Evolutionary conservation across 2,888 invertebrate genomes (phyloP).

Genomic region (Epinotia nisella): DNA sequence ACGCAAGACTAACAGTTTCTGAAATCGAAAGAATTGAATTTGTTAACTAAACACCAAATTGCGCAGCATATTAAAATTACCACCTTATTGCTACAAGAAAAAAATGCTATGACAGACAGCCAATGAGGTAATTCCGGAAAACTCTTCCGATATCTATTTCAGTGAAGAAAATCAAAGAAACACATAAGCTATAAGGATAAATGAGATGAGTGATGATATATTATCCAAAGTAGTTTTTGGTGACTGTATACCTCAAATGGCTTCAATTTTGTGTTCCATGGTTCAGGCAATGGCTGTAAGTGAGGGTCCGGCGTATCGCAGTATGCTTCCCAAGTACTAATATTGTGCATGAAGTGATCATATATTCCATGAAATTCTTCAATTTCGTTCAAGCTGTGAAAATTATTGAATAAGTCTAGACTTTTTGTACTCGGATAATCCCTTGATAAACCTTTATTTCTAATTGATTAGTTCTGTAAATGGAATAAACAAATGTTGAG

Average conservation of each 20-base stretch:
- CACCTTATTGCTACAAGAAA: too few relatives aligned
- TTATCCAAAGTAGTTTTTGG: neutral
- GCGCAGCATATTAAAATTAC: too few relatives aligned
- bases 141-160: neutral
- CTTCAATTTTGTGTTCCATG: constrained; percentile 87
- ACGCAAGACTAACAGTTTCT: constrained; percentile 91
- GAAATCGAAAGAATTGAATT: constrained; percentile 53
- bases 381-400: constrained; percentile 75
- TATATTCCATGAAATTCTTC: constrained; percentile 85
- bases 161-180: neutral
- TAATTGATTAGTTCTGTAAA: too few relatives aligned
- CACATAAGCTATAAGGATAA: neutral
- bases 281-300: constrained; percentile 86
- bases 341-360: constrained; percentile 85
- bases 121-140: neutral
- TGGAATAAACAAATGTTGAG: too few relatives aligned
- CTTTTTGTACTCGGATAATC: too few relatives aligned
- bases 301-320: constrained; percentile 92
- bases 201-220: neutral
- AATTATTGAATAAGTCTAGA: neutral
- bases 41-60: neutral
- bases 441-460: too few relatives aligned
- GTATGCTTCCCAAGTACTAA: constrained; percentile 87
- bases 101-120: neutral
- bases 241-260: constrained; percentile 81